phyloP scores from a whole-genome alignment of 2,113 vertebrate genomes.

The Oplegnathus fasciatus region DNA sequence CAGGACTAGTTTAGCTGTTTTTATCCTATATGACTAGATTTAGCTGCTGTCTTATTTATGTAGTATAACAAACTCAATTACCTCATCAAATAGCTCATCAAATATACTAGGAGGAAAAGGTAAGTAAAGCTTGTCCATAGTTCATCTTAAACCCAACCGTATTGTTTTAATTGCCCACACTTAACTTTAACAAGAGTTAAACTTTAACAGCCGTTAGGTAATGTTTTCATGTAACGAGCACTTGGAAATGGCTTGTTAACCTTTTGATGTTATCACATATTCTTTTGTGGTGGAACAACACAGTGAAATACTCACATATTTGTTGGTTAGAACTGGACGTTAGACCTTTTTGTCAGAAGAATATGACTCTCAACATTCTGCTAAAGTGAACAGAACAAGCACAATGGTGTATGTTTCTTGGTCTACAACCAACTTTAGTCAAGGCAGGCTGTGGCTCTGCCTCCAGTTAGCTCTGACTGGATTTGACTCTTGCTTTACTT shows the following conservation, averaged over 20 bases:
- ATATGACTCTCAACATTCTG: not conserved
- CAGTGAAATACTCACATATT: not conserved
- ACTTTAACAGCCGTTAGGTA: too few relatives aligned
- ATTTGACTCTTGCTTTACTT: not conserved
- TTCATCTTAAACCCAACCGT: too few relatives aligned
- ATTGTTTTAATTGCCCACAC: too few relatives aligned
- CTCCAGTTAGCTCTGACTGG: not conserved
- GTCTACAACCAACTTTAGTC: not conserved
- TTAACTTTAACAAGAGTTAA: too few relatives aligned
- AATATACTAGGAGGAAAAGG: too few relatives aligned
- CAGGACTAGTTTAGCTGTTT: too few relatives aligned
- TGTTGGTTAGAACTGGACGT: not conserved
- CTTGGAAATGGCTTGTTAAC: not conserved
- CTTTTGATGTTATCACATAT: not conserved
- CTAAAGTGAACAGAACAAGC: not conserved
- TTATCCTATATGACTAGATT: too few relatives aligned
- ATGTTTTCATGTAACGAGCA: not conserved
- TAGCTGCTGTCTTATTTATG: too few relatives aligned
- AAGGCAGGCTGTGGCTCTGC: not conserved
- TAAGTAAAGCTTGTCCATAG: too few relatives aligned
- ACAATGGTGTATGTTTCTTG: not conserved
- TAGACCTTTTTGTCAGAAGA: not conserved
- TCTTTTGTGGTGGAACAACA: not conserved
- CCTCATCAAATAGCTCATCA: too few relatives aligned
- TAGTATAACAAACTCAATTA: too few relatives aligned